Evolutionary conservation across 23 tunicate genomes (phyloP).

Genomic region (Diplosoma virens): DNA sequence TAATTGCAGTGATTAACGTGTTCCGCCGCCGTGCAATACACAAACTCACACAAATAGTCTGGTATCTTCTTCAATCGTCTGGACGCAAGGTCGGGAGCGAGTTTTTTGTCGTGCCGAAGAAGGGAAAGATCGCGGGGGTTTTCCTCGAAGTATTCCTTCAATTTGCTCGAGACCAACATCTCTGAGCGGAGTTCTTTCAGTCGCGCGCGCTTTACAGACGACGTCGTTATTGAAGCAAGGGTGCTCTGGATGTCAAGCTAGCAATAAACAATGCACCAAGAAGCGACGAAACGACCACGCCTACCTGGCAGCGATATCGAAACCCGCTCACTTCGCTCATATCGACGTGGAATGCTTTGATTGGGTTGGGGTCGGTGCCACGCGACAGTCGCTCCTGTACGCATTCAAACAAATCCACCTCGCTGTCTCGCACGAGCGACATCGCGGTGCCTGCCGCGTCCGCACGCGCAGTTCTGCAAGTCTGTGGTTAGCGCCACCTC

Average conservation of each 20-base stretch:
- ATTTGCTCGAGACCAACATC: constrained; percentile 71
- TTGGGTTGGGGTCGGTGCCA: constrained; percentile 33
- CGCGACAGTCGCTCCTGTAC: constrained; percentile 47
- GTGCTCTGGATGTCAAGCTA: constrained; percentile 34
- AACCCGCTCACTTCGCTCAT: constrained; percentile 89
- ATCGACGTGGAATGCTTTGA: constrained; percentile 69
- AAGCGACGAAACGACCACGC: not conserved
- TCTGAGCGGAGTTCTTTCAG: constrained; percentile 60
- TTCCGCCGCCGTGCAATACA: not conserved
- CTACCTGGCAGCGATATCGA: constrained; percentile 76
- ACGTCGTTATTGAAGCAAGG: constrained; percentile 44
- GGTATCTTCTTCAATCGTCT: constrained; percentile 88
- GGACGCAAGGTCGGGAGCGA: constrained; percentile 52
- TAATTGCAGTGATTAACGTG: not conserved
- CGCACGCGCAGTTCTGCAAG: constrained; percentile 84
- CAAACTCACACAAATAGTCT: constrained; percentile 64
- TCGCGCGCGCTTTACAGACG: constrained; percentile 56
- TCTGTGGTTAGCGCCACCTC: too few relatives aligned
- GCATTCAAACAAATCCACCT: constrained; percentile 36
- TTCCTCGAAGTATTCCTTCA: constrained; percentile 71
- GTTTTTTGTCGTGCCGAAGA: constrained; percentile 63
- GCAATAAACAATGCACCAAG: not conserved
- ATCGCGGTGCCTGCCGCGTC: constrained; percentile 72
- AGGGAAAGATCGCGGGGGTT: constrained; percentile 73
- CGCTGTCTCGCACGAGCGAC: constrained; percentile 69